A percentile compares a stretch with the other conserved stretches of the same genome.
These are phyloP conservation scores for Psephotus haematonotus DNA, from an alignment of 2,113 vertebrate genomes.

Conservation along the genomic window DNA sequence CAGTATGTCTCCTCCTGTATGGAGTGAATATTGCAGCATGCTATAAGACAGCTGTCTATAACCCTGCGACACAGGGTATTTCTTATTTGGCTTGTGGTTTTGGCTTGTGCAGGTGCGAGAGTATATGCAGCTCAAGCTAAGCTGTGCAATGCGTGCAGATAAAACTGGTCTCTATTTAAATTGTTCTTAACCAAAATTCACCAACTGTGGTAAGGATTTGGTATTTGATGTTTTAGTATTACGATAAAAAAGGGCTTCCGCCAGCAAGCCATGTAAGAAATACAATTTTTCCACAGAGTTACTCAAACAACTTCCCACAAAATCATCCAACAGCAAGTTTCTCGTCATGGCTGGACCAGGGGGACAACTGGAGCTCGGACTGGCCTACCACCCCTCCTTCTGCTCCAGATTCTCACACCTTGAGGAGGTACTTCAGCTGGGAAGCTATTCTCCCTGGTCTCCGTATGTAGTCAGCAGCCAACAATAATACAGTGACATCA, in stretches of 20 bases:
- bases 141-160: background rate
- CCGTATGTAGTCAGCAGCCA: background rate
- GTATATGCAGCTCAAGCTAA: background rate
- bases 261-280: background rate
- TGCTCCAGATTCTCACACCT: background rate
- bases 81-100: background rate
- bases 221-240: background rate
- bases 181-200: background rate
- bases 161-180: background rate
- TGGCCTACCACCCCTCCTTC: background rate
- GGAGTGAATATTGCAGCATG: background rate
- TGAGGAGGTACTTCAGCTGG: background rate
- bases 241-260: background rate
- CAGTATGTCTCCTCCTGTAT: background rate
- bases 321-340: background rate
- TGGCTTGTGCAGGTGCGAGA: background rate
- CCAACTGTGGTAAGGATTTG: background rate
- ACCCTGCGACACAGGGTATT: fast-evolving
- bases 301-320: background rate
- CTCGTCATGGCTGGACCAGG: background rate
- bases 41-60: background rate
- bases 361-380: background rate
- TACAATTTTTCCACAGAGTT: background rate
- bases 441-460: background rate
- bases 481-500: background rate